Evolutionary conservation across 2,888 invertebrate genomes (phyloP).

Genomic region (Trachelus troglodyta): DNA sequence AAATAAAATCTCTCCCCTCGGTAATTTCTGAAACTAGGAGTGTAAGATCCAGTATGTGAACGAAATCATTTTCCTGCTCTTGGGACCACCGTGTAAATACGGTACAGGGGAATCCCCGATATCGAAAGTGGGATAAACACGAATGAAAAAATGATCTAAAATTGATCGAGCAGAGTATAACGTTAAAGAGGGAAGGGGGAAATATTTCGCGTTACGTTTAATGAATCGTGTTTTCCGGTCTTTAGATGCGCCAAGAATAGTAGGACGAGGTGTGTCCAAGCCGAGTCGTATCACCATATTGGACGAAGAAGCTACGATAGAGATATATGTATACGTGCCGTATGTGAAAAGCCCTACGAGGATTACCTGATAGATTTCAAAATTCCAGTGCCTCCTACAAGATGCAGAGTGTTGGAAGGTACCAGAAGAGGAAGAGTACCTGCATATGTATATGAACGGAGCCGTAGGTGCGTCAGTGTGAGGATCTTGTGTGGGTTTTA

Average conservation of each 20-base stretch:
- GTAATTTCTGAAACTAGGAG: not conserved
- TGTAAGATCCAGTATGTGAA: not conserved
- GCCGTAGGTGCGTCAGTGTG: not conserved
- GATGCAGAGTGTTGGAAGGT: not conserved
- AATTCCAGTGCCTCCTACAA: not conserved
- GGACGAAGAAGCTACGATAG: not conserved
- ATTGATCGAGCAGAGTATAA: not conserved
- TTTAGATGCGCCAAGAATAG: constrained; percentile 56
- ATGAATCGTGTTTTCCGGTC: constrained; percentile 61
- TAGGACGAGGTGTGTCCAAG: not conserved
- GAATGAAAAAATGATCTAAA: not conserved
- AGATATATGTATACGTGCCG: constrained; percentile 7
- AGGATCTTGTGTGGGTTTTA: constrained; percentile 9
- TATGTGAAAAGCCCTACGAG: constrained; percentile 2
- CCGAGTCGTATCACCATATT: not conserved
- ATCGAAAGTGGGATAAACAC: not conserved
- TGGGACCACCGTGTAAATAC: not conserved
- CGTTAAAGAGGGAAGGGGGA: not conserved
- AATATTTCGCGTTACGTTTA: constrained; percentile 34
- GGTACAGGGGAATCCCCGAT: not conserved
- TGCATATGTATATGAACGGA: not conserved
- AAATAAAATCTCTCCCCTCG: not conserved
- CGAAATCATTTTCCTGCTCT: not conserved
- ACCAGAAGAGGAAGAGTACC: not conserved
- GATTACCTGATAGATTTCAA: not conserved